Evolutionary conservation across 64 coral and sea anemone species (phyloP).

Genomic region (Catalaphyllia jardinei): DNA sequence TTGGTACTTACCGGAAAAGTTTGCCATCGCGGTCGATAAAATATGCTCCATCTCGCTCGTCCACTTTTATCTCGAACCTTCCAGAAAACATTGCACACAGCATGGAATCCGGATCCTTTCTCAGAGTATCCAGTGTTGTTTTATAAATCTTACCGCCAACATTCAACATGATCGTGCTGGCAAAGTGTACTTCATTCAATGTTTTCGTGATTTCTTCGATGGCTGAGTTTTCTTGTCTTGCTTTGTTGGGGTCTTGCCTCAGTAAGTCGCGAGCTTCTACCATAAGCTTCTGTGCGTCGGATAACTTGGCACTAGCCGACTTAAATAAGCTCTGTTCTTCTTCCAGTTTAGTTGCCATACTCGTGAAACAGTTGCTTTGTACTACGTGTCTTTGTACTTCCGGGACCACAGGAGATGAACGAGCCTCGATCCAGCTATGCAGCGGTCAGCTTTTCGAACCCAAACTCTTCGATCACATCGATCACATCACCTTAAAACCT

Average conservation of each 20-base stretch:
- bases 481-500: too few relatives aligned
- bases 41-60: conserved; percentile 16
- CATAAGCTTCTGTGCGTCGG: background rate
- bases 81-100: conserved; percentile 43
- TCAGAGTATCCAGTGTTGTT: conserved; percentile 12
- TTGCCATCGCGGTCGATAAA: conserved; percentile 45
- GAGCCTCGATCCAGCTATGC: too few relatives aligned
- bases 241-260: background rate
- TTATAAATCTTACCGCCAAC: conserved; percentile 44
- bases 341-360: background rate
- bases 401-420: too few relatives aligned
- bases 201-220: background rate
- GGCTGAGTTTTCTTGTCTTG: background rate
- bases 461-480: too few relatives aligned
- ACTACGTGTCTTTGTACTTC: too few relatives aligned
- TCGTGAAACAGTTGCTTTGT: too few relatives aligned
- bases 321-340: background rate
- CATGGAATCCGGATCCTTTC: conserved; percentile 41
- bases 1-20: conserved; percentile 10
- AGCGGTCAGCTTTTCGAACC: too few relatives aligned
- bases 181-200: background rate
- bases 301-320: background rate
- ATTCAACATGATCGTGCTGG: background rate
- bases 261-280: background rate
- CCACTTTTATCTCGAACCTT: background rate